Conservation (phyloP, 1,140 invertebrate species). For the Melanaphis sacchari region DNA sequence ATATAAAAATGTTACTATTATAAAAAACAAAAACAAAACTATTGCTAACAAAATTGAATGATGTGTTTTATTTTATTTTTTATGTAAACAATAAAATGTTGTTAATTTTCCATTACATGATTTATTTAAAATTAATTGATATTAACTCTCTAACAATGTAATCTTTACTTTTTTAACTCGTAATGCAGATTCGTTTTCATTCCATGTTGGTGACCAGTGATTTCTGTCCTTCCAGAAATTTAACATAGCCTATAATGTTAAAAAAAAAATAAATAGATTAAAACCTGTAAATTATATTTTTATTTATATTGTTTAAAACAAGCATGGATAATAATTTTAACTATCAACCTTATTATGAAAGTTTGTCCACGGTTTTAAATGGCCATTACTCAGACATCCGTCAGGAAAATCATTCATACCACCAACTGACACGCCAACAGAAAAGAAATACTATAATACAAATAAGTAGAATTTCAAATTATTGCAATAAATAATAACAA, state of each 20-base stretch:
- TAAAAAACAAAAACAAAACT: background rate
- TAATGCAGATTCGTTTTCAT: constrained; percentile 59
- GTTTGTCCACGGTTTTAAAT: constrained; percentile 67
- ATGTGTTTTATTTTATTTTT: background rate
- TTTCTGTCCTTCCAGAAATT: constrained; percentile 60
- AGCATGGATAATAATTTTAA: constrained; percentile 57
- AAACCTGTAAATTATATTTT: background rate
- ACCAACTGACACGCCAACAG: constrained; percentile 68
- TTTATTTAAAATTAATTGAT: background rate
- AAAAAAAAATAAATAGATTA: constrained; percentile 26
- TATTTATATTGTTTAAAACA: background rate
- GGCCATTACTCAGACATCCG: constrained; percentile 57
- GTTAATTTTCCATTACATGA: background rate
- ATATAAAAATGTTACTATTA: background rate
- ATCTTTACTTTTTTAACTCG: constrained; percentile 61
- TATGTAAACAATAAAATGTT: background rate
- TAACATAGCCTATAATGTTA: constrained; percentile 53
- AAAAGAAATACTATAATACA: constrained; percentile 67
- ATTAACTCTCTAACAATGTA: background rate
- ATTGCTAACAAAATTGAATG: background rate
- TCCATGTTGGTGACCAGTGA: constrained; percentile 60
- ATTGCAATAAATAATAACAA: background rate
- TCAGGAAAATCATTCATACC: constrained; percentile 68
- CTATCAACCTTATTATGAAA: constrained; percentile 62
- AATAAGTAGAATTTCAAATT: constrained; percentile 20